Conservation (phyloP, 2,888 invertebrate genomes). For the Norana najaformis region DNA sequence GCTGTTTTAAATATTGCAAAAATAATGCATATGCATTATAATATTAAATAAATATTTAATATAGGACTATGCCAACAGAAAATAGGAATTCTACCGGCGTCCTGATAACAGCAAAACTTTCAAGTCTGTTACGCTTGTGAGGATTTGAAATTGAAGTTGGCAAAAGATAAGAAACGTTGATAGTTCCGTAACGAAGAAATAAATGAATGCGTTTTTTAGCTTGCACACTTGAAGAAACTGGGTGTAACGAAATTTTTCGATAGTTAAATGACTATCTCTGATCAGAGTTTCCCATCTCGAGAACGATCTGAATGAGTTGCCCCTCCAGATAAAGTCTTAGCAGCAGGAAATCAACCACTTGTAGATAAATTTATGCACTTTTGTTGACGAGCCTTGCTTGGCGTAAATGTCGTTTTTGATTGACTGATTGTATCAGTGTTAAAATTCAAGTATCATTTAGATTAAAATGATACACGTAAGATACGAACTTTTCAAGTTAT, state of each 20-base stretch:
- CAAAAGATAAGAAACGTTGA: background rate
- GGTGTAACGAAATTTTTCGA: too few species aligned
- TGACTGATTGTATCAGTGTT: background rate
- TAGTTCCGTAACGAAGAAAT: background rate
- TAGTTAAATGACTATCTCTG: background rate
- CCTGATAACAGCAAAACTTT: background rate
- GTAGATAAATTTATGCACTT: background rate
- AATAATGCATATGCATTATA: background rate
- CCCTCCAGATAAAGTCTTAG: background rate
- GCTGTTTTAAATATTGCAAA: background rate
- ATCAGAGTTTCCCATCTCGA: background rate
- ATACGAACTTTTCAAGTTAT: background rate
- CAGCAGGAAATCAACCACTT: background rate
- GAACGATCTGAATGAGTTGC: background rate
- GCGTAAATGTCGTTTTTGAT: background rate
- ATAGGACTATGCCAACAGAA: too few species aligned
- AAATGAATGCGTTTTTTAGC: background rate
- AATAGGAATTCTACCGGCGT: background rate
- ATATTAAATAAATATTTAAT: too few species aligned
- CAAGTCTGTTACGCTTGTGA: background rate
- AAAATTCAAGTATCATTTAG: conserved; percentile 3
- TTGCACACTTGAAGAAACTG: background rate
- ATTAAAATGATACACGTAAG: background rate
- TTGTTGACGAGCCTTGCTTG: background rate
- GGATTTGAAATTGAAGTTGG: background rate